Evolutionary conservation across 2,888 invertebrate genomes (phyloP), one percentile per base, ranked within the genome.

Genomic region (Lepidocyrtinus sp.): DNA sequence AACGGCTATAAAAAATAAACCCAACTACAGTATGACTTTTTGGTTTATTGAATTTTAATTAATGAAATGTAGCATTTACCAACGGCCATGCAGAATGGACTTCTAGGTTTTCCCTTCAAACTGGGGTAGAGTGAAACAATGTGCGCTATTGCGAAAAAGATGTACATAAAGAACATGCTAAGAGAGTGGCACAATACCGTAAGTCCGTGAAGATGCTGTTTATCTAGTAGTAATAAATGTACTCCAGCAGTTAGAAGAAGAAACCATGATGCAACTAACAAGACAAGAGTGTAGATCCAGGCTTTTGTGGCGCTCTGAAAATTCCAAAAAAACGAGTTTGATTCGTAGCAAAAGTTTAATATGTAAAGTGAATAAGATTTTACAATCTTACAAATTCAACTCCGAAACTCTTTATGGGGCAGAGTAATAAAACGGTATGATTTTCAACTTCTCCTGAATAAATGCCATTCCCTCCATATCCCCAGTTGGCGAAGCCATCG

Each of bases 131-230:
- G 45, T 1, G 78, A 78, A 9, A 81, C 27, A 19, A 71, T 69
- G 36, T 84, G 80, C 1, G 74, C 78, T 7, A 68, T 75, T 0
- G 80, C 82, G 26, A 55, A 61, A 2, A 81, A 73, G 5, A 84
- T n/a, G 21, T 81, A 82, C 63, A 81, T 50, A 9, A 82, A 82
- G 24, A 79, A 82, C 63, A 84, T 68, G 26, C 82, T 81, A 2
- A 79, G 12, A 12, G 78, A 70, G 46, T 84, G 75, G 7, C 78
- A 84, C 1, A 84, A 67, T 3, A 84, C 79, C 0, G 79, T 75
- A 2, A 82, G 65, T 17, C 83, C 83, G 26, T 84, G 84, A 62
- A 84, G 72, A 65, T 82, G 80, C 12, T 82, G 82, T 36, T 75
- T 74, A n/a, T 82, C 81, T 12, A 75, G 63, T 7, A 84, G 63